phyloP scores from a whole-genome alignment of 2,113 vertebrate species.

The Rhinichthys klamathensis region DNA sequence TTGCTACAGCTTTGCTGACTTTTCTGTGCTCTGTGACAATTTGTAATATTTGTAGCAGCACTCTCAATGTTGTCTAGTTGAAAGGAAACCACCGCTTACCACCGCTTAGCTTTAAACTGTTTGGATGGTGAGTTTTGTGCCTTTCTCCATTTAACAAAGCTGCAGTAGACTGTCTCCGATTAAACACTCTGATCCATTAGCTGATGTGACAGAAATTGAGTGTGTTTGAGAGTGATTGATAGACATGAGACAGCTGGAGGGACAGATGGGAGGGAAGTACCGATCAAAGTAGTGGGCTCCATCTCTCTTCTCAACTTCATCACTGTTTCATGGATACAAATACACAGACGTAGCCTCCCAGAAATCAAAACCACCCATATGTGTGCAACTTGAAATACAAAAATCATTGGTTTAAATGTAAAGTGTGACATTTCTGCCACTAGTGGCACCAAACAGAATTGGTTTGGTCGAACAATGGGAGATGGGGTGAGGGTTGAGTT shows the following conservation, averaged over 20 bases:
- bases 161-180: neutral
- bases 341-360: neutral
- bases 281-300: constrained; percentile 1
- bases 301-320: neutral
- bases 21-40: neutral
- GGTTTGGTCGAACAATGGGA: neutral
- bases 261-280: constrained; percentile 59
- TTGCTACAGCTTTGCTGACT: neutral
- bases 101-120: neutral
- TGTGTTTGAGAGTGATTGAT: constrained; percentile 50
- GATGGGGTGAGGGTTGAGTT: neutral
- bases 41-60: constrained; percentile 3
- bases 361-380: neutral
- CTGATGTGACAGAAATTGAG: constrained; percentile 37
- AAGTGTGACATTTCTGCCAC: neutral
- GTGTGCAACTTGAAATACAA: neutral
- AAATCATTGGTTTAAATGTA: neutral
- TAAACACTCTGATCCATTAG: constrained; percentile 29
- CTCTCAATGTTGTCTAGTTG: neutral
- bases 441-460: neutral
- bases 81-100: constrained; percentile 6
- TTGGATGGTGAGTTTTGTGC: neutral
- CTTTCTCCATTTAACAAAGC: neutral
- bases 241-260: constrained; percentile 62
- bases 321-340: neutral